Evolutionary conservation across 2,113 vertebrate genomes (phyloP).

Genomic region (Apus apus): DNA sequence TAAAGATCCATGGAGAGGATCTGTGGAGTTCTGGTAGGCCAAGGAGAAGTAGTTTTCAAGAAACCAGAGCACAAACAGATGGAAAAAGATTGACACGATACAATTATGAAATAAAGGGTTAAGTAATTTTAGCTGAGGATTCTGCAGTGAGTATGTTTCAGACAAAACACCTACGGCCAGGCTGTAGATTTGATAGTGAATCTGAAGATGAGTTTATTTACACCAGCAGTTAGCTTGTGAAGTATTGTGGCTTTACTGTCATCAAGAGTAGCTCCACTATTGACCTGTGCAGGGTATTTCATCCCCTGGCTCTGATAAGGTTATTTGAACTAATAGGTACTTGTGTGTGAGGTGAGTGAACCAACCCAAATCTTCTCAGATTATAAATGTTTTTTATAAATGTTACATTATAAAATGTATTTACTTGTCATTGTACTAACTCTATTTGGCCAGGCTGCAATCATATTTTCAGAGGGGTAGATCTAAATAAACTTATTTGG

Average conservation of each 20-base stretch:
- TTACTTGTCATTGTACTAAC: background rate
- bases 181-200: background rate
- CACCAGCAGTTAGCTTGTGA: background rate
- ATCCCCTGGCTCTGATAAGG: background rate
- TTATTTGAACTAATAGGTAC: background rate
- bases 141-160: background rate
- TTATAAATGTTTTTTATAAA: background rate
- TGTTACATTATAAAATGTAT: background rate
- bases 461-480: background rate
- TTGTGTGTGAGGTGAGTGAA: background rate
- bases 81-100: background rate
- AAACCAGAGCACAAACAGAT: background rate
- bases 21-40: background rate
- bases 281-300: background rate
- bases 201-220: background rate
- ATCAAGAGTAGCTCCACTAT: background rate
- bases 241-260: background rate
- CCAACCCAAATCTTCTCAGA: background rate
- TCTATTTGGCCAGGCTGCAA: background rate
- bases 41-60: background rate
- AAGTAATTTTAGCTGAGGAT: background rate
- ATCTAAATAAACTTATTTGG: background rate
- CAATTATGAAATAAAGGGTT: background rate
- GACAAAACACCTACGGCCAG: background rate
- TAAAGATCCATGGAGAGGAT: conserved; percentile 37